These are phyloP conservation scores for Cervus canadensis DNA, from an alignment of 2,113 vertebrate species.

Conservation along the genomic window DNA sequence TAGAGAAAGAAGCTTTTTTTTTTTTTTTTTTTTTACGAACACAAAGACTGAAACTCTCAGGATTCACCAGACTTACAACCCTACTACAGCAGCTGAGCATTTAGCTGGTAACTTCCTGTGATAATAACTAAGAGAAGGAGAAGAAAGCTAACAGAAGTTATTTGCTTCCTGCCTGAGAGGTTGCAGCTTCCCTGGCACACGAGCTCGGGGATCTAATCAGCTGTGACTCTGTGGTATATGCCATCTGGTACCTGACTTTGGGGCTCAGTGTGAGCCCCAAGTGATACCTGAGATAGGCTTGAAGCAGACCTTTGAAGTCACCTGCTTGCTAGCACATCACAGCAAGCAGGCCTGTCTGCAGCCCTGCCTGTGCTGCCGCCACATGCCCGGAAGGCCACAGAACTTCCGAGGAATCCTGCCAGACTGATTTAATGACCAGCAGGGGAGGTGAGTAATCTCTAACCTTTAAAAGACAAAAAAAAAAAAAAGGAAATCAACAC, in stretches of 20 bases:
- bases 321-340: slow-evolving; percentile 52
- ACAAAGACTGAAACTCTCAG: background rate
- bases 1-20: background rate
- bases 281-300: slow-evolving; percentile 51
- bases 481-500: slow-evolving; percentile 41
- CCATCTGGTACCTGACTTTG: slow-evolving; percentile 62
- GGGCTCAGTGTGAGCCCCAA: slow-evolving; percentile 62
- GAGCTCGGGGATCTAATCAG: slow-evolving; percentile 44
- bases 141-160: background rate
- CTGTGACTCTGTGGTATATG: slow-evolving; percentile 15
- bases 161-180: slow-evolving; percentile 7
- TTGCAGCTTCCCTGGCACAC: background rate
- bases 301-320: slow-evolving; percentile 65
- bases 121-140: background rate
- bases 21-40: background rate
- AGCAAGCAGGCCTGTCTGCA: slow-evolving; percentile 62
- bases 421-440: slow-evolving; percentile 74
- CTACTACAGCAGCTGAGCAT: background rate
- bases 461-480: slow-evolving; percentile 62
- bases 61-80: background rate
- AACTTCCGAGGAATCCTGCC: slow-evolving; percentile 64
- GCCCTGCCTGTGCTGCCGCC: slow-evolving; percentile 28
- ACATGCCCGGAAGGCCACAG: slow-evolving; percentile 56
- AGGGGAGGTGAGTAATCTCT: slow-evolving; percentile 71
- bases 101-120: background rate